Base-by-base conservation (phyloP, 2,113 vertebrate genomes). In the Calyptommatus sinebrachiatus region DNA sequence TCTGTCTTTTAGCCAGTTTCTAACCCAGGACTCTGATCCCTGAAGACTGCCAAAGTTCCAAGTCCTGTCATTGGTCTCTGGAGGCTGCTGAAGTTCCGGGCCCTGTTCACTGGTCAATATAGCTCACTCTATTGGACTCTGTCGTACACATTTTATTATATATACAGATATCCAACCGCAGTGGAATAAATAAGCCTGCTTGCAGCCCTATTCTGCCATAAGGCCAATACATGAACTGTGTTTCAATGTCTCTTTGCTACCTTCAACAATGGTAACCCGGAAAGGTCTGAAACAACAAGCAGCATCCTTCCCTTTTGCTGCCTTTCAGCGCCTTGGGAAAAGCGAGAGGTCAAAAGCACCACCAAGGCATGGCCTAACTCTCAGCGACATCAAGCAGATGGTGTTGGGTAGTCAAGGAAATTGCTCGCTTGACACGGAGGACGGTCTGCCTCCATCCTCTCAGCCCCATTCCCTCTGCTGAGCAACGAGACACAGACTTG, bases 301-400 rank as follows among this genome's bases (percentile, higher is more conserved):
- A 46, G 57, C 22, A 83, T 26, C 66, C 82, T 3, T 2, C 35
- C 4, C 66, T 73, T 41, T 0, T 0, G 68, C 3, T 88, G 78
- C 26, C 70, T 78, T 85, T 63, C n/a, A 1, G 12, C 35, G 29
- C 66, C 68, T 82, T 66, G n/a, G 65, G 73, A 46, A 53, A 75
- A 70, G 67, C 11, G 24, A 57, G 72, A 63, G 35, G 72, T 70
- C 83, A 63, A 81, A 80, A 85, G 70, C 60, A 41, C 46, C 68
- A 80, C n/a, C 11, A 63, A n/a, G 12, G 50, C 0, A 0, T 71
- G 61, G 77, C 35, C 41, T 73, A 82, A 86, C 82, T 65, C 67
- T 50, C 69, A 81, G 66, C 73, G 80, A 78, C 75, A n/a, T 81
- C 53, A 86, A 86, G 69, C 75, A 90, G 82, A 83, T 78, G 77